Evolutionary conservation across 1,140 invertebrate species (phyloP).

Genomic region (Halyomorpha halys): DNA sequence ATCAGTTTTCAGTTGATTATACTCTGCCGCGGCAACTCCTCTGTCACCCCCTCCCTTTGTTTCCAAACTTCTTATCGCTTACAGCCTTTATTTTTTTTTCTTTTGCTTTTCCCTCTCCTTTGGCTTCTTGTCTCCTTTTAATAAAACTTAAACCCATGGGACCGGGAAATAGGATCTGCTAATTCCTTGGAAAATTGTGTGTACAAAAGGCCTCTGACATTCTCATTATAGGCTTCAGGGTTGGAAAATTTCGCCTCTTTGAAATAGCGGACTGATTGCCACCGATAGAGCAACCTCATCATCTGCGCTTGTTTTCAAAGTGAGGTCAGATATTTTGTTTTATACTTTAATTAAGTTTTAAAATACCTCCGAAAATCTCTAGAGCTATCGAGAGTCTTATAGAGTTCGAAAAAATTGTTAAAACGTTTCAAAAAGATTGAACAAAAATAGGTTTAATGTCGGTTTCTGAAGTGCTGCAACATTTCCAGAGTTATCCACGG

Average conservation of each 20-base stretch:
- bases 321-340: too few relatives aligned
- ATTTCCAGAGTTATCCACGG: too few relatives aligned
- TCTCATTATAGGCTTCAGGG: conserved; percentile 17
- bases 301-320: background rate
- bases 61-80: conserved; percentile 13
- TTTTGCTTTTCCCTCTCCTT: background rate
- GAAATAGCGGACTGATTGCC: background rate
- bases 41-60: conserved; percentile 13
- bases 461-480: too few relatives aligned
- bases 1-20: too few relatives aligned
- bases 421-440: too few relatives aligned
- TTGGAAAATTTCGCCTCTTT: conserved; percentile 1
- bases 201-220: conserved; percentile 17
- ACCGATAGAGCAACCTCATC: background rate
- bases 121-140: conserved; percentile 7
- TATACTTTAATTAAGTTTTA: too few relatives aligned
- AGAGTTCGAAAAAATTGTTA: too few relatives aligned
- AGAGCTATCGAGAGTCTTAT: too few relatives aligned
- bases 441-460: too few relatives aligned
- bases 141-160: conserved; percentile 14
- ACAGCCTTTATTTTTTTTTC: conserved; percentile 2
- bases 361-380: too few relatives aligned
- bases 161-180: conserved; percentile 16
- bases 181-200: conserved; percentile 17
- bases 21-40: too few relatives aligned